Base-by-base conservation (phyloP, 2,113 vertebrate genomes). In the Ictidomys tridecemlineatus region DNA sequence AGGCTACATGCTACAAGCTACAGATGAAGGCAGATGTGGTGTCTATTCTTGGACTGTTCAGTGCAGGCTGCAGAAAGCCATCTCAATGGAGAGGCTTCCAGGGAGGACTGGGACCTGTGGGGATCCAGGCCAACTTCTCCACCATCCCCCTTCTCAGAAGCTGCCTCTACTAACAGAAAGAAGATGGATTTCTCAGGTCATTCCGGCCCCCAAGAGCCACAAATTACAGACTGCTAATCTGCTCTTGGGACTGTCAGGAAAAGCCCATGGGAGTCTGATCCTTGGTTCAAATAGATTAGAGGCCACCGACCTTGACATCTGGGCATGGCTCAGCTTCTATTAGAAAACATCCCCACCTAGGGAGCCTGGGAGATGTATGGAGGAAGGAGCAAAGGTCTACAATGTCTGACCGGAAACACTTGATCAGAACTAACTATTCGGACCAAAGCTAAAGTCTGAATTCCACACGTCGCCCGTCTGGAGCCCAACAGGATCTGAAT, bases 311-410 rank as follows among this genome's bases (percentile, higher is more conserved):
- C 82, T 78, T n/a, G 51, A n/a, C 42, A 0, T 63, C 61, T 84
- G 86, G 24, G 58, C 73, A 48, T 22, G 73, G 84, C 37, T 85
- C 80, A 0, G 0, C 58, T 96, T 97, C 65, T 95, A 37, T 76
- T 42, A 96, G 95, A 94, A 92, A 93, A 95, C 56, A 5, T 13
- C 79, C 67, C 26, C 61, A 80, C 67, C 95, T 86, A 94, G 83
- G 86, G 89, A 70, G 70, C 92, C 77, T 4, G 20, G 80, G 96
- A 87, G 51, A 91, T 80, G 89, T 79, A 48, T 6, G 45, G 83
- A 78, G 80, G 93, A 94, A 84, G 17, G n/a, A 94, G 53, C 84
- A 58, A 58, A 85, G 97, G 53, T 87, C 89, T 78, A 92, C 39
- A 90, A 79, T 26, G 61, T 85, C 74, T 95, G 84, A 48, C 39